Evolutionary conservation across 2,888 invertebrate genomes (phyloP).

Genomic region (Macrosiphum euphorbiae): DNA sequence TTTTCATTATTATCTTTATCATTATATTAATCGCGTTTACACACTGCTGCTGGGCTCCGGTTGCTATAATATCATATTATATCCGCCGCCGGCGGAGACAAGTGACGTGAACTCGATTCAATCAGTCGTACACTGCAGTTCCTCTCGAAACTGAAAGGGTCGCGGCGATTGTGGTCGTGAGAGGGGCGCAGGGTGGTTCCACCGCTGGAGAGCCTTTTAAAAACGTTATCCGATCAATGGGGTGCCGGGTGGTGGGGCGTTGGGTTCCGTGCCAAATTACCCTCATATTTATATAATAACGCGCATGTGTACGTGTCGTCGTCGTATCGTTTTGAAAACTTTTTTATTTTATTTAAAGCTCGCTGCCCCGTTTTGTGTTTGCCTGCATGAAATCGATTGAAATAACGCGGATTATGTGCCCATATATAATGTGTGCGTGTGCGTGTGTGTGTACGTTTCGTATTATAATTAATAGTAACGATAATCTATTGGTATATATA

Average conservation of each 20-base stretch:
- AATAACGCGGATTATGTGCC: slow-evolving; percentile 33
- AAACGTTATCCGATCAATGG: slow-evolving; percentile 31
- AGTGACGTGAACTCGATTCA: slow-evolving; percentile 58
- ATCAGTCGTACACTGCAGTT: slow-evolving; percentile 40
- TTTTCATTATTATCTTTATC: slow-evolving; percentile 39
- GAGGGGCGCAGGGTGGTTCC: neutral
- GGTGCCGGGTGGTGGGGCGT: slow-evolving; percentile 33
- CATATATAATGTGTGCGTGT: neutral
- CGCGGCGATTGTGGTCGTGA: neutral
- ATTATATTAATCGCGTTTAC: slow-evolving; percentile 39
- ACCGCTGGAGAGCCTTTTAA: slow-evolving; percentile 14
- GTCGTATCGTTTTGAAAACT: slow-evolving; percentile 6
- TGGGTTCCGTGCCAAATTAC: slow-evolving; percentile 49
- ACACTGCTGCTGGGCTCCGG: neutral
- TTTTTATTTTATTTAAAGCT: slow-evolving; percentile 45
- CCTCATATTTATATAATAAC: slow-evolving; percentile 56
- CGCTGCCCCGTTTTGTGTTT: neutral
- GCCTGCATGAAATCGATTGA: slow-evolving; percentile 32
- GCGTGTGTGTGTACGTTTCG: neutral
- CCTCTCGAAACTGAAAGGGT: slow-evolving; percentile 29
- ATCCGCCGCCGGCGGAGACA: neutral
- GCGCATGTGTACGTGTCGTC: neutral
- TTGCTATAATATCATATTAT: neutral
- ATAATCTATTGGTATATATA: slow-evolving; percentile 31
- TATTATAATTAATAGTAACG: slow-evolving; percentile 54